Evolutionary conservation across 2,113 vertebrate genomes (phyloP).

Genomic region (Heteronetta atricapilla): DNA sequence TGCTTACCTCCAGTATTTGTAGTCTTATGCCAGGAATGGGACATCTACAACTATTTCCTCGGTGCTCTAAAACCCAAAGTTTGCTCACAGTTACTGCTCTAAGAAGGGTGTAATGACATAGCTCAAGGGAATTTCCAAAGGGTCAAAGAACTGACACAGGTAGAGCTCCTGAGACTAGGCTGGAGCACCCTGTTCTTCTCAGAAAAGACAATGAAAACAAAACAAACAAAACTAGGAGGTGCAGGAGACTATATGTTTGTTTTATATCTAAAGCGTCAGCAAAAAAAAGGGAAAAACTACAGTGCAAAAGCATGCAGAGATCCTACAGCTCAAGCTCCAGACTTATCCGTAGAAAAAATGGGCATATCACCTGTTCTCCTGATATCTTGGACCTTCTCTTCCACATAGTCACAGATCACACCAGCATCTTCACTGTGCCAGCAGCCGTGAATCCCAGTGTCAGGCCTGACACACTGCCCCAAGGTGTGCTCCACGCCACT

Average conservation of each 20-base stretch:
- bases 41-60: not conserved
- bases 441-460: slow-evolving; percentile 79
- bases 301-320: not conserved
- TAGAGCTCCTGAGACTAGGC: not conserved
- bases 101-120: not conserved
- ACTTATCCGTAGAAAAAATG: not conserved
- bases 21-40: not conserved
- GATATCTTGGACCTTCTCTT: slow-evolving; percentile 69
- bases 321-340: not conserved
- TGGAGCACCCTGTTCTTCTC: not conserved
- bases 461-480: slow-evolving; percentile 80
- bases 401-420: slow-evolving; percentile 81
- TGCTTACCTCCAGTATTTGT: not conserved
- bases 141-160: not conserved
- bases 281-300: not conserved
- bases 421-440: slow-evolving; percentile 83
- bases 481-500: slow-evolving; percentile 81
- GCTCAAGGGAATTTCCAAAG: not conserved
- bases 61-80: not conserved
- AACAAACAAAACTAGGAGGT: not conserved
- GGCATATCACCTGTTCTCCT: slow-evolving; percentile 45
- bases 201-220: not conserved
- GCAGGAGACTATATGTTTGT: not conserved
- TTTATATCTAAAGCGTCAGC: not conserved
- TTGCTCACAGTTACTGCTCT: not conserved